These are phyloP conservation scores for Lepisosteus oculatus DNA, from an alignment of 2,113 vertebrate species.

Conservation along the genomic window DNA sequence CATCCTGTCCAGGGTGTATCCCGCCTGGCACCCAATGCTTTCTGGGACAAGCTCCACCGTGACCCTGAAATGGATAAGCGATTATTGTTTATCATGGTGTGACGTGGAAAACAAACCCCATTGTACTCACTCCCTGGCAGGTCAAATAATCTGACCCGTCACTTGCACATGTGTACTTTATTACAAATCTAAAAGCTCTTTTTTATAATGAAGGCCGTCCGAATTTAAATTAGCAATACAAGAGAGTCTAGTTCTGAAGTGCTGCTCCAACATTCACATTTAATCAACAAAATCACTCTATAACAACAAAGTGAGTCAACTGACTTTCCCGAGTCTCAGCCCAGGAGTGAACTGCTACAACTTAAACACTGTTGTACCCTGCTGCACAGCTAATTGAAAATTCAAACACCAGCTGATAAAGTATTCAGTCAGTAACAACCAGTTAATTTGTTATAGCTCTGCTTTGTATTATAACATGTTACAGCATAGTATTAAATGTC, in stretches of 20 bases:
- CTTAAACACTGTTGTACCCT: not conserved
- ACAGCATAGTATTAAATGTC: no score
- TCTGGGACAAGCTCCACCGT: no score
- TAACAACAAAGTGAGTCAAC: conserved; percentile 12
- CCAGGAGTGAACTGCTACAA: not conserved
- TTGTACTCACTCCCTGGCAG: no score
- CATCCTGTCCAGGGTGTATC: no score
- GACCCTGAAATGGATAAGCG: no score
- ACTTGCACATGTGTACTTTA: no score
- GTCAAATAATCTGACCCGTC: no score
- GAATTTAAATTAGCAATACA: not conserved
- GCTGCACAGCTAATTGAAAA: conserved; percentile 17
- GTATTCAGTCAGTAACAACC: not conserved
- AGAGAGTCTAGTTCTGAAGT: not conserved
- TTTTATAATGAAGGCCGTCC: no score
- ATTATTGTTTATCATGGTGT: no score
- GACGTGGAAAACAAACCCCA: no score
- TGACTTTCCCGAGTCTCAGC: not conserved
- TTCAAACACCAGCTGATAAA: conserved; percentile 2
- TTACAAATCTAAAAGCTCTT: no score
- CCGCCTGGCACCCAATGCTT: no score
- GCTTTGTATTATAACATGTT: not conserved
- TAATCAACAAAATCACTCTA: conserved; percentile 24
- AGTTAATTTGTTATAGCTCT: not conserved
- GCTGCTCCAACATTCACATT: conserved; percentile 4